phyloP scores from a whole-genome alignment of 2,797 vertebrate species.

The Rhinatrema bivittatum region DNA sequence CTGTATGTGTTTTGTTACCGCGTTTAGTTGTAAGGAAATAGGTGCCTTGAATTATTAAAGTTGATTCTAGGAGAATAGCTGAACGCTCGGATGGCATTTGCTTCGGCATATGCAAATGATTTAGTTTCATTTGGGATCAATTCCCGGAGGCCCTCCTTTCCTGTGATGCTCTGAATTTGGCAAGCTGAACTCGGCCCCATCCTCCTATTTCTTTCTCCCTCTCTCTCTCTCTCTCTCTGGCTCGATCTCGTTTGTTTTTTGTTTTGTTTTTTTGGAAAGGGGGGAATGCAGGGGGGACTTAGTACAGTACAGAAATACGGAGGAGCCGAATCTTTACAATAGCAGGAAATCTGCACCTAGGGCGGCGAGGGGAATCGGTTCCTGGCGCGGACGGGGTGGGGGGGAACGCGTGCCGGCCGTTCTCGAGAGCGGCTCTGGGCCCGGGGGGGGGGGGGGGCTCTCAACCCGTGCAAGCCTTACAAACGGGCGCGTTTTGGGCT shows the following conservation, averaged over 20 bases:
- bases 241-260: too few species aligned
- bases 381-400: too few species aligned
- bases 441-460: too few species aligned
- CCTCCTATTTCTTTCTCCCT: not conserved
- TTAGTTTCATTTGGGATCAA: slow-evolving; percentile 73
- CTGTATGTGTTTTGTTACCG: slow-evolving; percentile 35
- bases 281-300: too few species aligned
- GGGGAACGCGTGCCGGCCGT: too few species aligned
- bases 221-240: not conserved
- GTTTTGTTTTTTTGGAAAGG: too few species aligned
- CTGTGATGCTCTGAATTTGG: slow-evolving; percentile 65
- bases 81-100: slow-evolving; percentile 58
- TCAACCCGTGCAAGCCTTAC: too few species aligned
- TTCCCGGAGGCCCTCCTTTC: slow-evolving; percentile 63
- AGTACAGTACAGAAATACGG: slow-evolving; percentile 25
- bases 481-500: too few species aligned
- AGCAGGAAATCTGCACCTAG: slow-evolving; percentile 7
- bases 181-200: slow-evolving; percentile 40
- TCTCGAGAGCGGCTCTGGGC: too few species aligned
- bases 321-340: slow-evolving; percentile 9
- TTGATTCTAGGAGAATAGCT: slow-evolving; percentile 56
- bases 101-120: slow-evolving; percentile 73
- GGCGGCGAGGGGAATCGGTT: too few species aligned
- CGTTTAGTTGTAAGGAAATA: slow-evolving; percentile 50
- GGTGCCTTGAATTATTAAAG: slow-evolving; percentile 69